Evolutionary conservation across 2,888 invertebrate species (phyloP).

Genomic region (Dione vanillae): DNA sequence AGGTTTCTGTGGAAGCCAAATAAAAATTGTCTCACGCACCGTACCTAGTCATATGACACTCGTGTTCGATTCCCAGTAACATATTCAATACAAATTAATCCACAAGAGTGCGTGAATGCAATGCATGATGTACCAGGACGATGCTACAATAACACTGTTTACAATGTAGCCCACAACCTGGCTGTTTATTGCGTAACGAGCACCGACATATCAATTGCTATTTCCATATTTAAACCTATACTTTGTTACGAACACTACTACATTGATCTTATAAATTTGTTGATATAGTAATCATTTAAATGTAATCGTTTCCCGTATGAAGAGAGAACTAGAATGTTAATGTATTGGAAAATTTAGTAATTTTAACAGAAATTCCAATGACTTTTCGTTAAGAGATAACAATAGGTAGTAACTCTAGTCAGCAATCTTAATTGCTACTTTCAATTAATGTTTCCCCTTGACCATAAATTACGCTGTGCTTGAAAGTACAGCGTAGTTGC

Average conservation of each 20-base stretch:
- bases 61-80: slow-evolving; percentile 50
- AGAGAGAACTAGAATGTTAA: neutral
- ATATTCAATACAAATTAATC: slow-evolving; percentile 48
- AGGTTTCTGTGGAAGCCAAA: slow-evolving; percentile 49
- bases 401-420: slow-evolving; percentile 44
- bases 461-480: slow-evolving; percentile 42
- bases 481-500: slow-evolving; percentile 38
- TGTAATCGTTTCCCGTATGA: slow-evolving; percentile 39
- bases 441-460: slow-evolving; percentile 47
- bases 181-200: slow-evolving; percentile 40
- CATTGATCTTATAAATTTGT: too few relatives aligned
- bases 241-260: too few relatives aligned
- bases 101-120: slow-evolving; percentile 45
- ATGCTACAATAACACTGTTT: slow-evolving; percentile 26
- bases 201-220: slow-evolving; percentile 8
- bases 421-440: slow-evolving; percentile 50
- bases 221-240: slow-evolving; percentile 24
- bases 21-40: slow-evolving; percentile 54
- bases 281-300: too few relatives aligned
- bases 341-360: slow-evolving; percentile 26
- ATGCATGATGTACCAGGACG: slow-evolving; percentile 35
- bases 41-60: slow-evolving; percentile 47
- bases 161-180: slow-evolving; percentile 11
- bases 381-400: slow-evolving; percentile 35
- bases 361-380: slow-evolving; percentile 31